Base-by-base conservation (phyloP, 1,140 invertebrate genomes). In the Potamilus streckersoni region DNA sequence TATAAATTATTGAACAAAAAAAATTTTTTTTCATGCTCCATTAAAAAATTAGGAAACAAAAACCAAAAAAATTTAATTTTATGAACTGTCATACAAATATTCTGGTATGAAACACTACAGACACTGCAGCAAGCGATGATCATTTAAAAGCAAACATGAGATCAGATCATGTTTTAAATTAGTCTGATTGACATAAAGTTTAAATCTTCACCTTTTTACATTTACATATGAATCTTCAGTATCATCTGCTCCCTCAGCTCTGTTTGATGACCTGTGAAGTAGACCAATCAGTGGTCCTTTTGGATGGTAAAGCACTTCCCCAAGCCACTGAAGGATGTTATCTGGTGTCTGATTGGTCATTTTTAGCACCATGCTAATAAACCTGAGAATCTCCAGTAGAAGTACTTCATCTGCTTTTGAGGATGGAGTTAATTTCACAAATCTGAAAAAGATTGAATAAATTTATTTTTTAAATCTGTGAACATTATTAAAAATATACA, bases 371-470 rank as follows among this genome's bases (percentile, higher is more conserved):
- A 83, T 72, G 64, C 73, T 81, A 14, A 88, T 78, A 62, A 89
- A 85, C 5, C 76, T 74, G 12, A 89, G 78, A 23, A 89, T 82
- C 27, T 88, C 84, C 27, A 83, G 76, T 62, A 89, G 76, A 0
- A 89, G 80, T 49, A 72, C 71, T 68, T 89, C 85, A 80, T 89
- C 88, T 16, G 82, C 78, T 63, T 73, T 71, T 55, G 84, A 84
- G 12, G 84, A 83, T 15, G 88, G 88, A 2, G 84, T 83, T 14
- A 88, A 82, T 60, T 80, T 80, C 19, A 89, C 72, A 83, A 89
- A 89, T 75, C 88, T 89, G 73, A 55, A 78, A 69, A 12, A 67
- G 68, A 69, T n/a, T 62, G 17, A 11, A 64, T 69, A 23, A 38
- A 56, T 27, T 60, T n/a, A 19, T 73, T 69, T 19, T 38, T 38